A percentile compares a stretch with the other conserved stretches of the same genome.
Evolutionary conservation across 2,888 invertebrate species (phyloP).

Genomic region (Dryobota labecula): DNA sequence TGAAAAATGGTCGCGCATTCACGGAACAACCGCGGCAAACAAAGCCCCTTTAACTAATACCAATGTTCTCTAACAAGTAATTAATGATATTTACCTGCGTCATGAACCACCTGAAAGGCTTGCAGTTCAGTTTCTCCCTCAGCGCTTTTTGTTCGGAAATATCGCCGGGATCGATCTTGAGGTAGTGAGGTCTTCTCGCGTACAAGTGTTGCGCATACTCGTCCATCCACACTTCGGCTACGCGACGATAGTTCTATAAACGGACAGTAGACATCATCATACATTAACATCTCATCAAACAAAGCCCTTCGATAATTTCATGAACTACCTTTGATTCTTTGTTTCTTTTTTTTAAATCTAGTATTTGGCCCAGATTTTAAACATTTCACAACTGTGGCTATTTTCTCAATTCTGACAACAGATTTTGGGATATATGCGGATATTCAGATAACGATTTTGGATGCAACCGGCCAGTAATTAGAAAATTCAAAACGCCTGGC

Average conservation of each 20-base stretch:
- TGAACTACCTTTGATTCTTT: background rate
- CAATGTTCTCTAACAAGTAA: too few species aligned
- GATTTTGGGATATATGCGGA: background rate
- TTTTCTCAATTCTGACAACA: background rate
- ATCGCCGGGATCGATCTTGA: slow-evolving; percentile 95
- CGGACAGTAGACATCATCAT: background rate
- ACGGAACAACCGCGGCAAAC: too few species aligned
- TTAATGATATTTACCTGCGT: slow-evolving; percentile 88
- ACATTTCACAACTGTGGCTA: background rate
- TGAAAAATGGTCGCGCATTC: too few species aligned
- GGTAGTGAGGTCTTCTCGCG: slow-evolving; percentile 94
- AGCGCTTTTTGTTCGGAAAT: slow-evolving; percentile 94
- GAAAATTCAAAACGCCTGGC: too few species aligned
- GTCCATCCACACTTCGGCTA: slow-evolving; percentile 99
- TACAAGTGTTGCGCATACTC: slow-evolving; percentile 97
- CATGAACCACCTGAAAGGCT: slow-evolving; percentile 98
- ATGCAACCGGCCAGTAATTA: background rate
- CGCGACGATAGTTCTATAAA: slow-evolving; percentile 95
- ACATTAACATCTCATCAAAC: background rate
- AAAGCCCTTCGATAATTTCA: background rate
- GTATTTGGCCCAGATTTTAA: background rate
- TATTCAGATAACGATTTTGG: background rate
- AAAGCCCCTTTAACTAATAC: too few species aligned
- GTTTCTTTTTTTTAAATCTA: background rate
- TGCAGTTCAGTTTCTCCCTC: slow-evolving; percentile 94